These are phyloP conservation scores for Autographa pulchrina DNA, from an alignment of 2,888 invertebrate genomes.

Conservation along the genomic window DNA sequence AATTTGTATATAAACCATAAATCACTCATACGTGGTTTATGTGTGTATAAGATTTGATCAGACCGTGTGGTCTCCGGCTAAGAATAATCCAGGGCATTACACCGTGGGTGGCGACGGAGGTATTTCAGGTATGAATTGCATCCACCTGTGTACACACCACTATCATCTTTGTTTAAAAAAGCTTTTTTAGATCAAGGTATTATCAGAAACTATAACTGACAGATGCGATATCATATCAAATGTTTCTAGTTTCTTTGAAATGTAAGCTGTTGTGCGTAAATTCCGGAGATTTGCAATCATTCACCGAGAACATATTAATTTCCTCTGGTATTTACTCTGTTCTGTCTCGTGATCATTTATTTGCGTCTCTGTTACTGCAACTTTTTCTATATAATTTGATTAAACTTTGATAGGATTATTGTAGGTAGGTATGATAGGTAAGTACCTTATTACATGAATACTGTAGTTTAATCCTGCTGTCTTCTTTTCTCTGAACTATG, in stretches of 20 bases:
- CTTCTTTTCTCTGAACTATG: too few relatives aligned
- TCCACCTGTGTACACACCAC: neutral
- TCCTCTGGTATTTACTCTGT: constrained; percentile 1
- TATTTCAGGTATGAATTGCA: constrained; percentile 18
- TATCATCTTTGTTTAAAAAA: neutral
- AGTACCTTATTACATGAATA: too few relatives aligned
- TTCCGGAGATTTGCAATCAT: neutral
- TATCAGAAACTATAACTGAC: neutral
- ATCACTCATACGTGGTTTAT: constrained; percentile 20
- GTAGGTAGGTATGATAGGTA: too few relatives aligned
- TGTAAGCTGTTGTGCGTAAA: neutral
- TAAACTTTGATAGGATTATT: neutral
- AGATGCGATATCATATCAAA: neutral
- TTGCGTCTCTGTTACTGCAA: neutral
- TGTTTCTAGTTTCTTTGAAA: neutral
- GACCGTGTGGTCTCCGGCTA: constrained; percentile 51
- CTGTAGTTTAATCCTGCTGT: too few relatives aligned
- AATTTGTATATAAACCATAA: constrained; percentile 10
- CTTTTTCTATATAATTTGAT: neutral
- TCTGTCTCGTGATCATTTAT: constrained; percentile 2
- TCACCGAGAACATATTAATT: constrained; percentile 4
- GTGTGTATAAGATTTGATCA: constrained; percentile 36
- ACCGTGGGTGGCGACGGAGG: constrained; percentile 23
- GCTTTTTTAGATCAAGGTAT: constrained; percentile 1
- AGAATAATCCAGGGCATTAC: constrained; percentile 34